These are phyloP conservation scores for Eidolon dupreanum DNA, from an alignment of 2,797 vertebrate species.

Conservation along the genomic window DNA sequence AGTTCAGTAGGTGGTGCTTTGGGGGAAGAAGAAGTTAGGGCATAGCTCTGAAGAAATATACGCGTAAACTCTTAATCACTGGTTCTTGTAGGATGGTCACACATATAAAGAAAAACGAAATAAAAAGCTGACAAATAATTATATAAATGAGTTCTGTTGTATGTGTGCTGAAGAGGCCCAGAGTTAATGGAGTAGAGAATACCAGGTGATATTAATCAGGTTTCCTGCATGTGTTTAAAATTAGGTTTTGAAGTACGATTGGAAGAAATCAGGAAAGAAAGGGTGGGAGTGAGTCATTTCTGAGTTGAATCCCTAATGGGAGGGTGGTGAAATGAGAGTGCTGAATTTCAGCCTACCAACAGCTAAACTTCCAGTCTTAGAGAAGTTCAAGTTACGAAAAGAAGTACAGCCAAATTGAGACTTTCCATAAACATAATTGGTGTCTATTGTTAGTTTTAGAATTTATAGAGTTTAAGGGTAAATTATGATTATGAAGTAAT, in stretches of 20 bases:
- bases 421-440: neutral
- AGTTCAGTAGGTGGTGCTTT: neutral
- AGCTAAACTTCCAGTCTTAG: neutral
- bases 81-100: neutral
- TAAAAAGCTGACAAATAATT: conserved; percentile 43
- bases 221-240: conserved; percentile 44
- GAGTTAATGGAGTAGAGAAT: neutral
- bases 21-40: conserved; percentile 42
- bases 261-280: neutral
- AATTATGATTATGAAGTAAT: conserved; percentile 24
- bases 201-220: neutral
- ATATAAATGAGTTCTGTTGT: neutral
- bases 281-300: conserved; percentile 40
- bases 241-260: conserved; percentile 49
- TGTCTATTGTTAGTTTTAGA: conserved; percentile 8
- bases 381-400: conserved; percentile 28
- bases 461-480: conserved; percentile 24
- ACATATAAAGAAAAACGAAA: conserved; percentile 5
- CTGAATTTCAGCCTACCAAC: neutral
- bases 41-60: neutral
- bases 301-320: neutral
- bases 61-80: neutral
- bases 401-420: neutral
- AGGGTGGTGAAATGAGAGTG: neutral
- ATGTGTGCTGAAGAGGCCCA: neutral